Base-by-base conservation (phyloP, 2,888 invertebrate genomes). In the Neuroscelio doddi region DNA sequence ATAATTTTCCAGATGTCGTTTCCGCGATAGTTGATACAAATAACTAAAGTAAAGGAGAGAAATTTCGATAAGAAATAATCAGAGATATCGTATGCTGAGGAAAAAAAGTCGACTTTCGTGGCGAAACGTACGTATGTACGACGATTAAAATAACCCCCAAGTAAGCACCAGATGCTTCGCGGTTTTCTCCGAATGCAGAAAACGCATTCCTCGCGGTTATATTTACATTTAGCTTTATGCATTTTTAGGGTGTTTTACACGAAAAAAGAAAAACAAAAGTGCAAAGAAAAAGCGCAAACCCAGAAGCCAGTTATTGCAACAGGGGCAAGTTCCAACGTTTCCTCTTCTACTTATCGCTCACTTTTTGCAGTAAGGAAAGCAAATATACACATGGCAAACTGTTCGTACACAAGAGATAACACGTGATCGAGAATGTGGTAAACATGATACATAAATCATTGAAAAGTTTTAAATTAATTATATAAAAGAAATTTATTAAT, bases 111-210 rank as follows among this genome's bases (percentile, higher is more conserved):
- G 39, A 41, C 38, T 56, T 56, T 56, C 17, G 24, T 26, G 17
- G 38, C 44, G 39, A 34, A 21, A 42, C 12, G n/a, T 9, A n/a
- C n/a, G 34, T 44, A 42, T 36, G 24, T 36, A 36, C 46, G 26
- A 21, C 32, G 57, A 61, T 62, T 46, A 57, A 61, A 66, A 58
- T 66, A 55, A 44, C 53, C 32, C 32, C n/a, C n/a, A n/a, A n/a
- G n/a, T n/a, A 26, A 47, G 46, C 12, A 42, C 51, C 70, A 68
- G 68, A 69, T 68, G 71, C 65, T 50, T 53, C 21, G 55, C 53
- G 49, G 51, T 56, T 56, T 67, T 64, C 57, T 59, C 44, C 63
- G 59, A 68, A 53, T 24, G 38, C 46, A 61, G 32, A 65, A 68
- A 62, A 39, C 3, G 32, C 32, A n/a, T 24, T 49, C 12, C 8